A percentile compares a stretch with the other conserved stretches of the same genome.
Evolutionary conservation across 2,888 invertebrate species (phyloP).

Genomic region (Noctua comes): DNA sequence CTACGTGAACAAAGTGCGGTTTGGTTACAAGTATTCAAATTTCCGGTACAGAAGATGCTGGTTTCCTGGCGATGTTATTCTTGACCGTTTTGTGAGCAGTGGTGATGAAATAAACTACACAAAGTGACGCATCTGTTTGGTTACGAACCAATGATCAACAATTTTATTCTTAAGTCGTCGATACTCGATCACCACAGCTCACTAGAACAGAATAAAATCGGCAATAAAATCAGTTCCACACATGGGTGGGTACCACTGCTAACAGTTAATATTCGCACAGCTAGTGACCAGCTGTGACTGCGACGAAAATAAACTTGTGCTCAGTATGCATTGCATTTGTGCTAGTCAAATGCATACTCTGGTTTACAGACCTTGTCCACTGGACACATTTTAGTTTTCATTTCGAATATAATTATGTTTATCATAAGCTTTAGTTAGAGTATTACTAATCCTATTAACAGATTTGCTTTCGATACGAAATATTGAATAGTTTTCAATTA

Average conservation of each 20-base stretch:
- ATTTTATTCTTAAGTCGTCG: neutral
- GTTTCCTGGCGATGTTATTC: too few relatives aligned
- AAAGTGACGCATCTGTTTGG: neutral
- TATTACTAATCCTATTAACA: neutral
- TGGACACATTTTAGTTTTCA: conserved; percentile 4
- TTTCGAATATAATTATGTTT: neutral
- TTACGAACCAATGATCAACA: too few relatives aligned
- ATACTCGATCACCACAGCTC: neutral
- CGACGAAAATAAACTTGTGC: conserved; percentile 52
- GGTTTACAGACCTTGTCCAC: conserved; percentile 33
- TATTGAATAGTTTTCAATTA: neutral
- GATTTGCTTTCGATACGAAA: neutral
- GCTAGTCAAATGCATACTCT: conserved; percentile 46
- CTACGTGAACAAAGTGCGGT: too few relatives aligned
- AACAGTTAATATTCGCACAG: conserved; percentile 26
- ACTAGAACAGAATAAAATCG: neutral
- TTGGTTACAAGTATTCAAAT: too few relatives aligned
- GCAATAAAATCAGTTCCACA: neutral
- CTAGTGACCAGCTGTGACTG: conserved; percentile 43
- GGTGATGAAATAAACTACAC: neutral
- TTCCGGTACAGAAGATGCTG: too few relatives aligned
- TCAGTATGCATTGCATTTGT: conserved; percentile 33
- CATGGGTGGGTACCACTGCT: conserved; percentile 22
- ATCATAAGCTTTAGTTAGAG: neutral
- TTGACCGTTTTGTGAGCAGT: too few relatives aligned